Evolutionary conservation across 2,888 invertebrate species (phyloP), one percentile per base, ranked within the genome.

Genomic region (Hermaeophaga mercurialis): DNA sequence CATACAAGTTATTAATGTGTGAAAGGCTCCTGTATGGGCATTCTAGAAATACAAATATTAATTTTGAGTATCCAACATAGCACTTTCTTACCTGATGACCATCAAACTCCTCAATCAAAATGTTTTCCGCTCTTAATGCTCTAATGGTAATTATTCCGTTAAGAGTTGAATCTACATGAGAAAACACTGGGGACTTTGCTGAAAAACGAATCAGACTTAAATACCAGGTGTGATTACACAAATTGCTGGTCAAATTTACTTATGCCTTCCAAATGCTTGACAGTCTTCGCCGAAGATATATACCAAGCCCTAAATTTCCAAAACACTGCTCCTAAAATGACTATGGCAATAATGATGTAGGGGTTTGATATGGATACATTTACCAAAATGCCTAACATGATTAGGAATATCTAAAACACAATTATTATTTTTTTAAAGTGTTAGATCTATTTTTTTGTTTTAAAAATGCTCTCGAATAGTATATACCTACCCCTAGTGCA

Each of bases 341-440:
- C 67, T 31, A 87, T 84, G 0, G 85, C 82, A 44, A 86, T 72
- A 62, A 86, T 67, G 75, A 86, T 84, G 77, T 82, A 84, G 28
- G 86, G 86, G 71, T 84, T 87, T 38, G 88, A 83, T 31, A 88
- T 80, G 0, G 85, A 79, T 7, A 90, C 85, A 79, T 89, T 85
- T n/a, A 84, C 78, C 45, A 91, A 75, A 58, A 89, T 87, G 60
- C 89, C 89, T 36, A 82, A 47, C 81, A 85, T 85, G 52, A 89
- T 84, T 75, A 88, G 80, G 64, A 83, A 72, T 70, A 85, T 86
- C 83, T 85, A 62, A 85, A 65, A 48, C 22, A 22, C 6, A 22
- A 5, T 22, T 22, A 22, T 22, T 22, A 22, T 5, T 22, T n/a
- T n/a, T n/a, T n/a, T n/a, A n/a, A n/a, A n/a, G n/a, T n/a, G n/a